Conservation (phyloP, 2,797 vertebrate species). For the Tragopan temminckii region DNA sequence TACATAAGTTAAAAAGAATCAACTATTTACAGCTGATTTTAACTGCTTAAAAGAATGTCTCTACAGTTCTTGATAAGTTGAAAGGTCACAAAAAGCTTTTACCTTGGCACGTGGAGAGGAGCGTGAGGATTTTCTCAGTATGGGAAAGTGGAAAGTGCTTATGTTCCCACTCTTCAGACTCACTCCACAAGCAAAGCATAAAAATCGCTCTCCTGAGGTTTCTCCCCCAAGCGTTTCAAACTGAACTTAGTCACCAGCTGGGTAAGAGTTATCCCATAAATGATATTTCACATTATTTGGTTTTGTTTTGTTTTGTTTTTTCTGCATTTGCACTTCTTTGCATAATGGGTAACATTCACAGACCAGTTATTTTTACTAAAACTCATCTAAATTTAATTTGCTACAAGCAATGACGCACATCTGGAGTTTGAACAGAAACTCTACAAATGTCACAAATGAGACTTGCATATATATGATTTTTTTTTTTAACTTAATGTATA, state of each 20-base stretch:
- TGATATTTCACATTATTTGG: conserved; percentile 53
- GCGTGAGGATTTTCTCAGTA: neutral
- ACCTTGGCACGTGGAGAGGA: neutral
- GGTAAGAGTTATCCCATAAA: conserved; percentile 16
- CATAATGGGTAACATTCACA: conserved; percentile 52
- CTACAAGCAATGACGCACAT: neutral
- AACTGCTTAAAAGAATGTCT: neutral
- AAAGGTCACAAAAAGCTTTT: conserved; percentile 3
- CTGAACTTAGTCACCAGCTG: neutral
- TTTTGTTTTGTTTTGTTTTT: neutral
- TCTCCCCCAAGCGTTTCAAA: neutral
- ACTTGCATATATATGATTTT: neutral
- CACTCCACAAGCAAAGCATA: neutral
- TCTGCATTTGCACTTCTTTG: conserved; percentile 57
- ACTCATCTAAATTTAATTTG: conserved; percentile 68
- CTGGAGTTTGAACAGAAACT: conserved; percentile 11
- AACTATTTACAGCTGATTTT: neutral
- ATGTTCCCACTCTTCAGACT: neutral
- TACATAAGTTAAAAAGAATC: neutral
- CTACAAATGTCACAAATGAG: conserved; percentile 12
- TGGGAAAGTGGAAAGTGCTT: neutral
- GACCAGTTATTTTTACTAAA: conserved; percentile 67
- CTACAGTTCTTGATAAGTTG: conserved; percentile 2
- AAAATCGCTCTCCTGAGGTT: neutral
- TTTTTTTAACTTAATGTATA: neutral